Base-by-base conservation (phyloP, 2,888 invertebrate species). In the Drosophila quasianomalipes region DNA sequence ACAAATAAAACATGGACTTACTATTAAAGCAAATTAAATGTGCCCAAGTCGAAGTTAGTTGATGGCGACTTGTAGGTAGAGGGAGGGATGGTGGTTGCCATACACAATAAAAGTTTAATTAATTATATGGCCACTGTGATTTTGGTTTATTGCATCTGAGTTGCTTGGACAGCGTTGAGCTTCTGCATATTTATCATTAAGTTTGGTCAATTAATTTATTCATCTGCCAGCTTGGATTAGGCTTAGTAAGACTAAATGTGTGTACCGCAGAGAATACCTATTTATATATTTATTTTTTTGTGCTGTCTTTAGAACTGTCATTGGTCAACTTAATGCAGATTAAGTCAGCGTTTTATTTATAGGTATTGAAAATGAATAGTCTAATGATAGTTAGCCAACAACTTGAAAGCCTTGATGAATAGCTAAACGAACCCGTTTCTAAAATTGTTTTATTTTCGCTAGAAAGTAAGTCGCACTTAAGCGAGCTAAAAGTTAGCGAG, bases 11-110 rank as follows among this genome's bases (percentile, higher is more conserved):
- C 90, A 89, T 75, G 89, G 87, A 91, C 84, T 91, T 88, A 86
- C 91, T 83, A 84, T 91, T 91, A 85, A 85, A 81, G 89, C 81
- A 91, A 92, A 91, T 92, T 91, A 92, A 91, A 91, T 90, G 82
- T 28, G 47, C 16, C 62, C 61, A 62, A 62, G 44, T 55, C 53
- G 51, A 2, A 22, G 37, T 64, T 57, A 61, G 71, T 60, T 51
- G 47, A 16, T 51, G 33, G 55, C 54, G n/a, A 4, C 12, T 14
- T 7, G 16, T 6, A 3, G 35, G 7, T 14, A 12, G 19, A 2
- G n/a, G 30, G 10, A 14, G 41, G 12, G 1, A 4, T 3, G 9
- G 47, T 14, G 53, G 73, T 76, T 69, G 79, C 70, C 31, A 70
- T 74, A 81, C 62, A 64, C 83, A 78, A 85, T 85, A 85, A 85